A percentile compares a stretch with the other conserved stretches of the same genome.
These are phyloP conservation scores for Potorous gilbertii DNA, from an alignment of 2,797 vertebrate genomes.

Conservation along the genomic window DNA sequence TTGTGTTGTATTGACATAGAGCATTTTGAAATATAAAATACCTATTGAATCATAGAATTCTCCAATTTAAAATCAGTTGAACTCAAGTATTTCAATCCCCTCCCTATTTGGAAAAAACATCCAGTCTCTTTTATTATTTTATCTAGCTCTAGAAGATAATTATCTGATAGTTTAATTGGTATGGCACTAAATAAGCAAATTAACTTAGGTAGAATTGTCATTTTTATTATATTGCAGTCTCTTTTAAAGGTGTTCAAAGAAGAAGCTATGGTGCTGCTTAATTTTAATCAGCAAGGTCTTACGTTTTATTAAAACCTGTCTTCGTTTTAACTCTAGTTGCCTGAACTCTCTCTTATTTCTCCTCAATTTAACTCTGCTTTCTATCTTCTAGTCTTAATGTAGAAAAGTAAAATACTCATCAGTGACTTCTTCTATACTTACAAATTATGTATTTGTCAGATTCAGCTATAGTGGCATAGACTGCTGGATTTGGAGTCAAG, in stretches of 20 bases:
- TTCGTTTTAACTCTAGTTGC: too few species aligned
- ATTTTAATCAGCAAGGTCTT: neutral
- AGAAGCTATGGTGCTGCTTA: neutral
- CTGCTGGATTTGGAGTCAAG: neutral
- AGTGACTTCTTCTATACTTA: neutral
- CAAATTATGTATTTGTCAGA: neutral
- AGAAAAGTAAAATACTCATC: neutral
- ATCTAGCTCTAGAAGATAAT: too few species aligned
- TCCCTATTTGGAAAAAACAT: neutral
- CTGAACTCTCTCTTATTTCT: too few species aligned
- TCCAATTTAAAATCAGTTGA: neutral
- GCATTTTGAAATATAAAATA: conserved; percentile 34
- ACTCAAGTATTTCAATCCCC: neutral
- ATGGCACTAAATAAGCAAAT: too few species aligned
- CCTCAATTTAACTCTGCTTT: neutral
- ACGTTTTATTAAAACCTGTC: neutral
- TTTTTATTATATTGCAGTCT: too few species aligned
- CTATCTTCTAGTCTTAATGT: neutral
- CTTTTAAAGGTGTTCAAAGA: too few species aligned
- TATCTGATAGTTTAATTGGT: too few species aligned
- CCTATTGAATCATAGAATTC: conserved; percentile 10
- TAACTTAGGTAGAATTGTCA: too few species aligned
- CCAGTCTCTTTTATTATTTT: neutral
- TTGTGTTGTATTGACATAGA: conserved; percentile 9
- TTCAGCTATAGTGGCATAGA: neutral